phyloP scores from a whole-genome alignment of 2,797 vertebrate genomes.

The Mionectes olivaceus region DNA sequence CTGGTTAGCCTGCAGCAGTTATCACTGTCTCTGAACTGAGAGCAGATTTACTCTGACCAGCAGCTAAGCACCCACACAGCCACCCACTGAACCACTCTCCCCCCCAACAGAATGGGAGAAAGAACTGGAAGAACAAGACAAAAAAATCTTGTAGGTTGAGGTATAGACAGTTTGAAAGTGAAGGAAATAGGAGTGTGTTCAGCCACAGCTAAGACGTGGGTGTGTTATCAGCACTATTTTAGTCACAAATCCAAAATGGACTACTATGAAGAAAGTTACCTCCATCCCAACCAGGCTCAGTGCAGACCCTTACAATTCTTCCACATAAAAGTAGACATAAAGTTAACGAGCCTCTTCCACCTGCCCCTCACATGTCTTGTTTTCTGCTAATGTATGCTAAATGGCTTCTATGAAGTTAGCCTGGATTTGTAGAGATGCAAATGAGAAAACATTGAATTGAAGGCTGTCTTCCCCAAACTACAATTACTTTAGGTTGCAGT shows the following conservation, averaged over 20 bases:
- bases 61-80: not conserved
- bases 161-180: not conserved
- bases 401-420: not conserved
- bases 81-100: not conserved
- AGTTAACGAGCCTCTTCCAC: not conserved
- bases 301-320: not conserved
- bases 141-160: not conserved
- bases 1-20: not conserved
- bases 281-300: not conserved
- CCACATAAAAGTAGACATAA: not conserved
- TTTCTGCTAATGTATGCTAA: not conserved
- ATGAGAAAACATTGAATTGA: not conserved
- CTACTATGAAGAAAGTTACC: not conserved
- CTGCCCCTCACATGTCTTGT: not conserved
- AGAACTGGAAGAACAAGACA: not conserved
- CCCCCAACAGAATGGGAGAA: not conserved
- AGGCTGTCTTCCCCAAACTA: not conserved
- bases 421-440: not conserved
- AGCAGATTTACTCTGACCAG: not conserved
- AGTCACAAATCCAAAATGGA: not conserved
- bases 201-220: not conserved
- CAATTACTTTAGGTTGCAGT: not conserved
- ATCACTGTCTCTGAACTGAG: not conserved
- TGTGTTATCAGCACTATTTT: not conserved
- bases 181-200: not conserved